phyloP scores from a whole-genome alignment of 2,797 vertebrate species.

The Phataginus tricuspis region DNA sequence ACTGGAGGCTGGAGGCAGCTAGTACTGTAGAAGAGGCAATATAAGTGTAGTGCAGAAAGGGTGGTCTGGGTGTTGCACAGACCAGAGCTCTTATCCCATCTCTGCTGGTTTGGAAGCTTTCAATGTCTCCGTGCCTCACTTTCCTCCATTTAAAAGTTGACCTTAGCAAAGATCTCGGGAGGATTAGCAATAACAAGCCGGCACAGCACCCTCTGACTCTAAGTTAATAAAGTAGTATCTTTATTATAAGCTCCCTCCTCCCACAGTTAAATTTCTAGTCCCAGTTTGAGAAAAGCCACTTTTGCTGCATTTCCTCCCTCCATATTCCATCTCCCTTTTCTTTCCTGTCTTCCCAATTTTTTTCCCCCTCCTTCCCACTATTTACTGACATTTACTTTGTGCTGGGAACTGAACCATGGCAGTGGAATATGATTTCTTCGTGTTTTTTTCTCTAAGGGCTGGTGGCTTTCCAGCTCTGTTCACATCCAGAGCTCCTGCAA shows the following conservation, averaged over 20 bases:
- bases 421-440: neutral
- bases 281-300: neutral
- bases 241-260: neutral
- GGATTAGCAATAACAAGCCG: neutral
- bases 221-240: neutral
- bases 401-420: neutral
- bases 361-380: too few relatives aligned
- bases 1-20: neutral
- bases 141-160: conserved; percentile 14
- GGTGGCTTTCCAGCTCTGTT: neutral
- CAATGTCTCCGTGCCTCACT: neutral
- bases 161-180: neutral
- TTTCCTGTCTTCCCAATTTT: neutral
- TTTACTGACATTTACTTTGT: neutral
- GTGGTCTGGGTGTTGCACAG: too few relatives aligned
- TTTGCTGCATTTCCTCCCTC: neutral
- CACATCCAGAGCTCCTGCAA: neutral
- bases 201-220: neutral
- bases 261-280: neutral
- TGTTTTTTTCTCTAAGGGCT: neutral
- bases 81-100: neutral
- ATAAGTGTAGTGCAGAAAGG: fast-evolving
- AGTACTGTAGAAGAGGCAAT: neutral
- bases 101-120: neutral
- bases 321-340: neutral